Conservation (phyloP, 92 coral and sea anemone species). For the Nematostella vectensis region DNA sequence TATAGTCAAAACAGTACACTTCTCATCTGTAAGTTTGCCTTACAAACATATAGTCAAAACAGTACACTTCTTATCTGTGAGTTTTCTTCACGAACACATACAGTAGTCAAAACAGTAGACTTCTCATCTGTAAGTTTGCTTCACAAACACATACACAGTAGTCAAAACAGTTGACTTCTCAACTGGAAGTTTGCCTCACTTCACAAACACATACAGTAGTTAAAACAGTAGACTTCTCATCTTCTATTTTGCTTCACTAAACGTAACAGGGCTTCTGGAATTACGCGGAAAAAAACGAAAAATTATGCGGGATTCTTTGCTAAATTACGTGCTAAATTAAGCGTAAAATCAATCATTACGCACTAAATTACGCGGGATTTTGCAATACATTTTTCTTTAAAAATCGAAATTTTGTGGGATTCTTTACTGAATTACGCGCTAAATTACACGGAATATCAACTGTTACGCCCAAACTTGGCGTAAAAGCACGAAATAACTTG, state of each 20-base stretch:
- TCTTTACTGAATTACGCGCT: too few relatives aligned
- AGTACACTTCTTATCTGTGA: conserved; percentile 91
- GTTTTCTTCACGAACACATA: conserved; percentile 6
- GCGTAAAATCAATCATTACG: too few relatives aligned
- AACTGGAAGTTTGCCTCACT: conserved; percentile 43
- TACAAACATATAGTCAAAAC: conserved; percentile 97
- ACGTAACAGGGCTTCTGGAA: too few relatives aligned
- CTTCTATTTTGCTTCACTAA: neutral
- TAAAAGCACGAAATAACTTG: too few relatives aligned
- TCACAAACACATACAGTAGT: neutral
- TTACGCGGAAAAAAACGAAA: too few relatives aligned
- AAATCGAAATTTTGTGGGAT: too few relatives aligned
- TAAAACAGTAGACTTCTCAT: neutral
- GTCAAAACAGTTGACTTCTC: conserved; percentile 85
- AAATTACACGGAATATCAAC: too few relatives aligned
- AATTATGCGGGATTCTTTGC: too few relatives aligned
- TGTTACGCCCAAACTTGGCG: too few relatives aligned
- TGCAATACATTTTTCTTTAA: too few relatives aligned
- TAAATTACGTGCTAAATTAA: too few relatives aligned
- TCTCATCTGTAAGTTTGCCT: conserved; percentile 40
- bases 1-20: neutral
- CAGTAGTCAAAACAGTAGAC: neutral
- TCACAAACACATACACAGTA: conserved; percentile 87
- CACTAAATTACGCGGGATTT: too few relatives aligned
- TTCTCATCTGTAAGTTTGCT: conserved; percentile 40